These are phyloP conservation scores for Poeciliopsis gracilis DNA, from an alignment of 2,797 vertebrate species.

Conservation along the genomic window DNA sequence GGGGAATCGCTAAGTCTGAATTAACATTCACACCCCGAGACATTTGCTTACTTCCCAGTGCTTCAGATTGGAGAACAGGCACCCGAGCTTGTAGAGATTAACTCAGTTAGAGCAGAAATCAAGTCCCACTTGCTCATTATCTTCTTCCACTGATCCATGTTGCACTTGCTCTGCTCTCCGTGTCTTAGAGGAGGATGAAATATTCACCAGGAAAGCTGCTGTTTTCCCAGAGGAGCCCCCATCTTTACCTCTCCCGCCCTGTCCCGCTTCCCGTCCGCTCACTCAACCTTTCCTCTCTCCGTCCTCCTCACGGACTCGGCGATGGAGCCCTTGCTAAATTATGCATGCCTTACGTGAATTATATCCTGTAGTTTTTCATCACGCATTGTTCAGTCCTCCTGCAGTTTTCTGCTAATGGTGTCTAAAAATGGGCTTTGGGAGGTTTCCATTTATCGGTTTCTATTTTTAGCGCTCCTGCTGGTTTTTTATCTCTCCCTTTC, in stretches of 20 bases:
- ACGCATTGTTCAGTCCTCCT: conserved; percentile 24
- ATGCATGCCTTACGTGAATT: conserved; percentile 49
- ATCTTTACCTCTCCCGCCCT: background rate
- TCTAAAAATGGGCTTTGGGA: conserved; percentile 48
- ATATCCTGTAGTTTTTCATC: conserved; percentile 49
- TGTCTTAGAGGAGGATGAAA: conserved; percentile 60
- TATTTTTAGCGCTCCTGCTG: conserved; percentile 66
- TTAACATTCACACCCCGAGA: conserved; percentile 44
- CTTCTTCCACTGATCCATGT: conserved; percentile 16
- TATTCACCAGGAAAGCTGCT: conserved; percentile 70
- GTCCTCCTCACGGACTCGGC: conserved; percentile 32
- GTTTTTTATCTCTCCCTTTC: conserved; percentile 43
- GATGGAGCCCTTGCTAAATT: conserved; percentile 55
- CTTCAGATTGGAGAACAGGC: conserved; percentile 33
- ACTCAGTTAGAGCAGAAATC: conserved; percentile 41
- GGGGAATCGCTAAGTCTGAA: conserved; percentile 30
- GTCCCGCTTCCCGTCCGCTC: conserved; percentile 10
- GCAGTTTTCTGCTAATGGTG: conserved; percentile 43
- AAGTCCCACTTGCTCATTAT: conserved; percentile 49
- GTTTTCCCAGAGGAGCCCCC: conserved; percentile 45
- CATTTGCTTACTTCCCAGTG: conserved; percentile 36
- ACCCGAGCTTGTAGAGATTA: conserved; percentile 46
- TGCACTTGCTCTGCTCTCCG: conserved; percentile 20
- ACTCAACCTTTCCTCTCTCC: conserved; percentile 10
- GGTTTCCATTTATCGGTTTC: conserved; percentile 51